Evolutionary conservation across 2,888 invertebrate genomes (phyloP).

Genomic region (Zygothrica quintamaculata): DNA sequence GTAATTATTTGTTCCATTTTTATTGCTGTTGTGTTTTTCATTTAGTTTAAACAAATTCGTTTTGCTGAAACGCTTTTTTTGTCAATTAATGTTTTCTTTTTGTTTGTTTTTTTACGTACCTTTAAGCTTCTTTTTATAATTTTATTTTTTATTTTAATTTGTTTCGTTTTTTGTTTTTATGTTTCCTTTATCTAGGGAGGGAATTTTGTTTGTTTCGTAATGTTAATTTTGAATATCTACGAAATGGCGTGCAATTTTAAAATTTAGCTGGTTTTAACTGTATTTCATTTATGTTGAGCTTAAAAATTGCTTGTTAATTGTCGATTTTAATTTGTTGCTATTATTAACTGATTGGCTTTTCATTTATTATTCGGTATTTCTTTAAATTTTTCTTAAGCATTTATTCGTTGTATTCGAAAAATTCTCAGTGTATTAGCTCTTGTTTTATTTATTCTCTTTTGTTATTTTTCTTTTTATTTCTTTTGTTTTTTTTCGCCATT

Average conservation of each 20-base stretch:
- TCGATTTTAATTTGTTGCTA: not conserved
- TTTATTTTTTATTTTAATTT: slow-evolving; percentile 11
- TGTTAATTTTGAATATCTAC: slow-evolving; percentile 24
- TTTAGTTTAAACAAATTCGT: slow-evolving; percentile 71
- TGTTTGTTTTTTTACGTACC: slow-evolving; percentile 11
- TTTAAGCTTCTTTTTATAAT: not conserved
- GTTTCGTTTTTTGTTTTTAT: too few relatives aligned
- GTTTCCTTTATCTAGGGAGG: slow-evolving; percentile 60
- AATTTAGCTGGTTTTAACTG: slow-evolving; percentile 35
- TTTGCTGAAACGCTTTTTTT: slow-evolving; percentile 69
- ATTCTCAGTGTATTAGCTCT: slow-evolving; percentile 56
- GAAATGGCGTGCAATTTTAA: slow-evolving; percentile 30
- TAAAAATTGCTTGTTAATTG: slow-evolving; percentile 11
- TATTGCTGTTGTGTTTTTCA: slow-evolving; percentile 57
- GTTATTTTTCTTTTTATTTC: slow-evolving; percentile 28
- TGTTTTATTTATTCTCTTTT: slow-evolving; percentile 14
- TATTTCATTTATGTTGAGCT: not conserved
- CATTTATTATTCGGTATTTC: slow-evolving; percentile 10
- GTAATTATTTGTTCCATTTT: slow-evolving; percentile 44
- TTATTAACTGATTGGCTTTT: slow-evolving; percentile 18
- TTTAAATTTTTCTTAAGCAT: slow-evolving; percentile 67
- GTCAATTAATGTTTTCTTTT: slow-evolving; percentile 46
- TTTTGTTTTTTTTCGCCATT: slow-evolving; percentile 19
- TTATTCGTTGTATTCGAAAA: slow-evolving; percentile 81
- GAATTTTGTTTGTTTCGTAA: slow-evolving; percentile 57